Base-by-base conservation (phyloP, 2,797 vertebrate genomes). In the Spinibarbus caldwelli region DNA sequence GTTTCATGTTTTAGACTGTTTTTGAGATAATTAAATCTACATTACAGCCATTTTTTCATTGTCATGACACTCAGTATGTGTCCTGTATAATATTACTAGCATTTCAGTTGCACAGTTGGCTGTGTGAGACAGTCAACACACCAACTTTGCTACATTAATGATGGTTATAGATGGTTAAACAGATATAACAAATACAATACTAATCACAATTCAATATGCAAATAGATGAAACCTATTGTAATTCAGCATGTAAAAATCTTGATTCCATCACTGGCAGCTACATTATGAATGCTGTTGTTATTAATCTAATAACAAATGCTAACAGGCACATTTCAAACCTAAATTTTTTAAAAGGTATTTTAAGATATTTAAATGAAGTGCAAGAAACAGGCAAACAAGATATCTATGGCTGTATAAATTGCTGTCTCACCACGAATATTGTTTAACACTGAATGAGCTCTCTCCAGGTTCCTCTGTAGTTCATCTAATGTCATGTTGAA, bases 381-480 rank as follows among this genome's bases (percentile, higher is more conserved):
- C 21, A 77, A 36, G 11, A 21, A 76, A 12, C 41, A 26, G 23
- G 9, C 11, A 66, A 66, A 45, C 45, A 12, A 21, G 15, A 8
- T 34, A 8, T 15, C 12, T 6, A 21, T n/a, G n/a, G n/a, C n/a
- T n/a, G n/a, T n/a, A n/a, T 21, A 26, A 34, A 66, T 47, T 21
- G 31, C 45, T 15, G 12, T 23, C 91, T 93, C 85, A 96, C 95
- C 88, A 73, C 87, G 91, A 2, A 93, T 54, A n/a, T 88, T 72
- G 43, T 89, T 86, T n/a, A 95, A 71, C 34, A 21, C 21, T 0
- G 2, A 64, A 67, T 91, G 82, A 23, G 91, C 66, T n/a, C 23
- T 29, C 2, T 12, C 75, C 88, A 96, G 77, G 5, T 79, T 34
- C 0, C 6, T 26, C 8, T 81, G 23, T 41, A 95, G n/a, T 47